These are phyloP conservation scores for Lepidocolaptes lacrymiger DNA, from an alignment of 2,797 vertebrate genomes.

Conservation along the genomic window DNA sequence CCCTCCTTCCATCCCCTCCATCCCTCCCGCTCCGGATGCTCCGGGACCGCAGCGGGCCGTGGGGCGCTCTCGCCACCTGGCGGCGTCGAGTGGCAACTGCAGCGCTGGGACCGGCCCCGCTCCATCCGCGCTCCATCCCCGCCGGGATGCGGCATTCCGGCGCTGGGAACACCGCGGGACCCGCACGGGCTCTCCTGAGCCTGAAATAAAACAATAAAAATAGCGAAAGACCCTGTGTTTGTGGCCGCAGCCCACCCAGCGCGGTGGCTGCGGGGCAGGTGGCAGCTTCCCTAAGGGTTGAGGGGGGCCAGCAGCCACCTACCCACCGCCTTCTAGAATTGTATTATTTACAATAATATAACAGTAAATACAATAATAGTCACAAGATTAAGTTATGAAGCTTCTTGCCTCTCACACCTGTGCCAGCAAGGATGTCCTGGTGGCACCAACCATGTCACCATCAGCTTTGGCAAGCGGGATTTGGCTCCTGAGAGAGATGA, in stretches of 20 bases:
- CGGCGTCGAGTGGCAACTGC: rapidly evolving
- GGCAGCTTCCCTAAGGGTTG: rapidly evolving
- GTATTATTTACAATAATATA: background rate
- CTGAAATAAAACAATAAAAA: background rate
- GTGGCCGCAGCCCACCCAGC: rapidly evolving
- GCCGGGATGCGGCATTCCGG: background rate
- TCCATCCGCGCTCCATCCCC: too few relatives aligned
- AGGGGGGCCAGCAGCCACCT: background rate
- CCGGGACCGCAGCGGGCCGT: too few relatives aligned
- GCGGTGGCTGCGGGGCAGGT: rapidly evolving
- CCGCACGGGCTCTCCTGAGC: rapidly evolving
- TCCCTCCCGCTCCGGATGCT: too few relatives aligned
- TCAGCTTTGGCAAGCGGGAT: rapidly evolving
- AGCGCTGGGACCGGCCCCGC: background rate
- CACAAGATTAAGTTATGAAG: background rate
- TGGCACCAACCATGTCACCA: rapidly evolving
- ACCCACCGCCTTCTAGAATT: rapidly evolving
- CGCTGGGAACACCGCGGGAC: background rate
- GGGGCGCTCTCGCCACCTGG: background rate
- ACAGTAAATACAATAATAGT: background rate
- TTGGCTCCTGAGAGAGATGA: rapidly evolving
- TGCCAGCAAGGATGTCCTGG: rapidly evolving
- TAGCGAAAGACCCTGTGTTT: rapidly evolving
- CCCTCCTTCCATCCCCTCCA: background rate
- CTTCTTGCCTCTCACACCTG: too few relatives aligned